Conservation (phyloP, 1,140 invertebrate species). For the Mactra quadrangularis region DNA sequence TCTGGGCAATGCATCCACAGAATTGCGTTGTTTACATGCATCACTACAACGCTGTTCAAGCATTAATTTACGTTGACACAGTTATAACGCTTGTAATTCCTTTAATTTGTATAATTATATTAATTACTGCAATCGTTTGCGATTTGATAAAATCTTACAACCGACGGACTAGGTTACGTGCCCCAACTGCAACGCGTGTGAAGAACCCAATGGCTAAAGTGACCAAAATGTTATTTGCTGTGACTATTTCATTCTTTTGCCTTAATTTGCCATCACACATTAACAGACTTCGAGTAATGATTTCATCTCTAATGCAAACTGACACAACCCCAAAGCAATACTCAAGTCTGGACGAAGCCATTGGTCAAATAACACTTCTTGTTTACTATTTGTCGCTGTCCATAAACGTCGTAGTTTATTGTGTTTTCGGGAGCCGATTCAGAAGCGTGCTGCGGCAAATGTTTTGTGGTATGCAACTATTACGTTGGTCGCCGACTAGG, state of each 20-base stretch:
- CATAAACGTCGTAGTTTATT: constrained; percentile 93
- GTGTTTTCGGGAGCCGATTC: constrained; percentile 71
- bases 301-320: constrained; percentile 57
- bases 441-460: constrained; percentile 31
- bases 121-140: constrained; percentile 50
- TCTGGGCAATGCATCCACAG: constrained; percentile 71
- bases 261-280: constrained; percentile 89
- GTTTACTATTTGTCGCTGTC: constrained; percentile 92
- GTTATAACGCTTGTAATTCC: constrained; percentile 85
- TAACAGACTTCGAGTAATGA: constrained; percentile 78
- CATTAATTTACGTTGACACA: constrained; percentile 86
- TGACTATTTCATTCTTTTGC: constrained; percentile 91
- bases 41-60: constrained; percentile 81
- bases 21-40: constrained; percentile 40
- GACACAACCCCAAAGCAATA: background rate
- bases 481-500: too few relatives aligned
- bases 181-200: constrained; percentile 44
- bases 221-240: constrained; percentile 92
- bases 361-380: constrained; percentile 86
- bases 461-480: background rate
- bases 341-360: constrained; percentile 63
- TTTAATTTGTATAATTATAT: constrained; percentile 82
- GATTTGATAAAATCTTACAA: constrained; percentile 48
- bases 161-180: constrained; percentile 9
- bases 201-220: constrained; percentile 87